phyloP scores from a whole-genome alignment of 2,797 vertebrate genomes.

The Muraenolepis orangiensis region DNA sequence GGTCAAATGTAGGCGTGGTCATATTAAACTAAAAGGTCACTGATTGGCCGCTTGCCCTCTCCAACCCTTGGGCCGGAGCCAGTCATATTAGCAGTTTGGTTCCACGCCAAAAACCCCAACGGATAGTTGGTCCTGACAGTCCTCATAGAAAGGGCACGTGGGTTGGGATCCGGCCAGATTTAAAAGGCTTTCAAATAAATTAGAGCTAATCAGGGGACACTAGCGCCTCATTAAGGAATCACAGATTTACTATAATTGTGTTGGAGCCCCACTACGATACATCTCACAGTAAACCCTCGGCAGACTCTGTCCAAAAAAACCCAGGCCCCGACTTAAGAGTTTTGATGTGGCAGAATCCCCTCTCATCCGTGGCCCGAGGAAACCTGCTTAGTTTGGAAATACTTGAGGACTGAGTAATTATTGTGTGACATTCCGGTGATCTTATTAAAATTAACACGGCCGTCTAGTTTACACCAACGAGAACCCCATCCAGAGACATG shows the following conservation, averaged over 20 bases:
- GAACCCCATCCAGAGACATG: not conserved
- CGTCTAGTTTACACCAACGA: not conserved
- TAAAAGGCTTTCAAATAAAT: not conserved
- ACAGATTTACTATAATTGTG: too few relatives aligned
- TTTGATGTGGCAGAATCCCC: not conserved
- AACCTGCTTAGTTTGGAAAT: not conserved
- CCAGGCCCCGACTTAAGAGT: not conserved
- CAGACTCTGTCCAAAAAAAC: not conserved
- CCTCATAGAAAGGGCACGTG: not conserved
- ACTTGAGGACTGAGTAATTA: not conserved
- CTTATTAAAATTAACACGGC: not conserved
- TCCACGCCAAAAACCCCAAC: not conserved
- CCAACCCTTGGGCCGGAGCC: not conserved
- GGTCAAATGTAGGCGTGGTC: not conserved
- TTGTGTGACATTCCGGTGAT: not conserved
- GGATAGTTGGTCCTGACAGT: not conserved
- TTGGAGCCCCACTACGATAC: not conserved
- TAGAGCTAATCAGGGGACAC: not conserved
- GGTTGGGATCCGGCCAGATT: not conserved
- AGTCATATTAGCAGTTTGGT: slow-evolving; percentile 2
- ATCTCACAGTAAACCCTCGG: not conserved
- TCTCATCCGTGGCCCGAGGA: not conserved
- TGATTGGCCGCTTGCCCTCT: not conserved
- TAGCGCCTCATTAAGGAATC: too few relatives aligned
- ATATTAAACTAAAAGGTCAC: slow-evolving; percentile 2